Base-by-base conservation (phyloP, 2,888 invertebrate species). In the Lasioglossum oenotherae region DNA sequence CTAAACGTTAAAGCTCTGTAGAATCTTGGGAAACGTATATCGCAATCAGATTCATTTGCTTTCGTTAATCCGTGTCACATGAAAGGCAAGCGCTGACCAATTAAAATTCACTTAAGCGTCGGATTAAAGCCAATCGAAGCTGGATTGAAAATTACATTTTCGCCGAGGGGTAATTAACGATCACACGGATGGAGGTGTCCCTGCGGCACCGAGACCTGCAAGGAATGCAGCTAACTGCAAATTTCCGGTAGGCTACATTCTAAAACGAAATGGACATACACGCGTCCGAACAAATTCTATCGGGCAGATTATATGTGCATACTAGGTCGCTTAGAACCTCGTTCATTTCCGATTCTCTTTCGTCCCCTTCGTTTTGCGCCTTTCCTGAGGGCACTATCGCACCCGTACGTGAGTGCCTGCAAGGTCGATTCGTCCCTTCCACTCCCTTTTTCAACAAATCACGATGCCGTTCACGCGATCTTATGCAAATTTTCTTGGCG, bases 151-250 rank as follows among this genome's bases (percentile, higher is more conserved):
- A 87, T 90, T 81, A 82, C 78, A 83, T 90, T 87, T 88, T 78
- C 69, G 16, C 5, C 16, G 49, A 69, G 76, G 88, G 85, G 88
- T 89, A 88, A 89, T 90, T 90, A 91, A 90, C 88, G 81, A 85
- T 85, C 87, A 79, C 86, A 80, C 82, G 76, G 77, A 81, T 74
- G 74, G 80, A 79, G 82, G 71, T 77, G 75, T 88, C 82, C 88
- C 71, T 46, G 53, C 74, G 57, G 53, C 60, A 87, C 82, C 89
- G 91, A 92, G 92, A 91, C 92, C 92, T 92, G 92, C 81, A 89
- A 92, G 93, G 93, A 93, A 93, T 92, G 92, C 91, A 91, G 91
- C 91, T 93, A 94, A 94, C 93, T 94, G 94, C 92, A 92, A 94
- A 93, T 93, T 93, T 94, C 94, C 94, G 93, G 92, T 89, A 91